phyloP scores from a whole-genome alignment of 1,140 invertebrate species.

The Aphidius gifuensis region DNA sequence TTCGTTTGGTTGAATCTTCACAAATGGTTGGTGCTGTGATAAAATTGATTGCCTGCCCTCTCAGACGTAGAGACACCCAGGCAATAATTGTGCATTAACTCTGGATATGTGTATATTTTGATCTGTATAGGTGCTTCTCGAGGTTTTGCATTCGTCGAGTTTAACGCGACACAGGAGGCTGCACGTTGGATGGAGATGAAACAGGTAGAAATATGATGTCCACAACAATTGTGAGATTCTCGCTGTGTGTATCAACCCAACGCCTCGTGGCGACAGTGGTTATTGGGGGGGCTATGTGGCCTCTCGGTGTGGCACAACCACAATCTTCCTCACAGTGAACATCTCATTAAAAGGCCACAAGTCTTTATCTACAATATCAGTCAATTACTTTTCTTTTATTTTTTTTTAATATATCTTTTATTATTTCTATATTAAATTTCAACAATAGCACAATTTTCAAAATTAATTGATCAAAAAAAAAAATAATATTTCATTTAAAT shows the following conservation, averaged over 20 bases:
- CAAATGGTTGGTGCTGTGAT: constrained; percentile 56
- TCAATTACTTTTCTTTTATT: neutral
- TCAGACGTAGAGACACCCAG: constrained; percentile 52
- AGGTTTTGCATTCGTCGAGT: constrained; percentile 95
- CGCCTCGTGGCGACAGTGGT: constrained; percentile 51
- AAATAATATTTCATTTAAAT: too few relatives aligned
- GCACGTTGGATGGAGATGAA: constrained; percentile 89
- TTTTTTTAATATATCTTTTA: too few relatives aligned
- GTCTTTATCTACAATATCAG: constrained; percentile 40
- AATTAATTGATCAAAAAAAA: too few relatives aligned
- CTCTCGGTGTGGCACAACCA: constrained; percentile 49
- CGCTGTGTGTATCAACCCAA: constrained; percentile 31
- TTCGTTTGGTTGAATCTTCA: constrained; percentile 46
- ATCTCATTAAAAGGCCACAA: constrained; percentile 39
- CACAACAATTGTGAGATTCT: constrained; percentile 40
- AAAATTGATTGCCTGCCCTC: constrained; percentile 51
- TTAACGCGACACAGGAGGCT: constrained; percentile 84
- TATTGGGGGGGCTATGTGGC: constrained; percentile 51
- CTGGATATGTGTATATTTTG: constrained; percentile 58
- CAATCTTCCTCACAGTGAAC: constrained; percentile 19
- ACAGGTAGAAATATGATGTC: constrained; percentile 69
- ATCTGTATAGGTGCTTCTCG: constrained; percentile 78
- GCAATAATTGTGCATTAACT: constrained; percentile 57
- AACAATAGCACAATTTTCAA: too few relatives aligned
- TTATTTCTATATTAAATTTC: too few relatives aligned